A percentile compares a stretch with the other conserved stretches of the same genome.
phyloP scores from a whole-genome alignment of 2,888 invertebrate species.

The Brachyopa scutellaris region DNA sequence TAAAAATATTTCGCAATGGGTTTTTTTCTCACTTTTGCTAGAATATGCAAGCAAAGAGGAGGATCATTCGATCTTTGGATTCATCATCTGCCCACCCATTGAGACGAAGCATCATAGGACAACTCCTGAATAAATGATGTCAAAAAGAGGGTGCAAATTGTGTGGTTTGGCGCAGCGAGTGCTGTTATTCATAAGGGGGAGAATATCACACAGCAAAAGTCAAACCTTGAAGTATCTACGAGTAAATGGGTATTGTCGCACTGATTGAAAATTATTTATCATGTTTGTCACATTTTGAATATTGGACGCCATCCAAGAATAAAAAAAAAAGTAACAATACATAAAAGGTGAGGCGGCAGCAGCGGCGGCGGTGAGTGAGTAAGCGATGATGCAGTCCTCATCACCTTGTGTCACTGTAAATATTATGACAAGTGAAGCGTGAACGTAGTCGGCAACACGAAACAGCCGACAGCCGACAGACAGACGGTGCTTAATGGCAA shows the following conservation, averaged over 20 bases:
- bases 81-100: background rate
- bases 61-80: slow-evolving; percentile 1
- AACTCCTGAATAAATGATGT: slow-evolving; percentile 60
- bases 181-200: background rate
- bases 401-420: slow-evolving; percentile 60
- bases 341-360: slow-evolving; percentile 2
- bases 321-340: slow-evolving; percentile 7
- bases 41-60: too few species aligned
- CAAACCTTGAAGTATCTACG: slow-evolving; percentile 11
- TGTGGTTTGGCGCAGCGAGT: slow-evolving; percentile 16
- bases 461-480: slow-evolving; percentile 21
- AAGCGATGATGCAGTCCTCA: slow-evolving; percentile 27
- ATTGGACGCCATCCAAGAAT: slow-evolving; percentile 31
- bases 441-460: background rate
- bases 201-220: slow-evolving; percentile 53
- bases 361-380: too few species aligned
- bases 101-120: slow-evolving; percentile 7
- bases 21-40: too few species aligned
- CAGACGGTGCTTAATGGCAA: slow-evolving; percentile 48
- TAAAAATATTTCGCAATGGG: slow-evolving; percentile 30
- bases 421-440: slow-evolving; percentile 61
- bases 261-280: slow-evolving; percentile 70
- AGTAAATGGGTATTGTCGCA: slow-evolving; percentile 33
- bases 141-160: slow-evolving; percentile 34
- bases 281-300: slow-evolving; percentile 69